Conservation (phyloP, 2,797 vertebrate genomes). For the Anisognathus igniventris region DNA sequence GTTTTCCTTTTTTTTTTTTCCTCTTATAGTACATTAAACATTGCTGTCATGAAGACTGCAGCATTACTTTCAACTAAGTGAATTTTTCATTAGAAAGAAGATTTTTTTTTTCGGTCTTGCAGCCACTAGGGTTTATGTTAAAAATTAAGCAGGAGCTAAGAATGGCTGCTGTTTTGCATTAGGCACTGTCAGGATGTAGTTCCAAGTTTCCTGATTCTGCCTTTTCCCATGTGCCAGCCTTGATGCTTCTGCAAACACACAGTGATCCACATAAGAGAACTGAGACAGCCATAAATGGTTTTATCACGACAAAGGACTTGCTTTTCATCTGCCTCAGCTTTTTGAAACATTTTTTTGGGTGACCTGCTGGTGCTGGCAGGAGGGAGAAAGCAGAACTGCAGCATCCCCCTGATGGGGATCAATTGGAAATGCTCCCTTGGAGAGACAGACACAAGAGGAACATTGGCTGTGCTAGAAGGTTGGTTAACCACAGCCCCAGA, state of each 20-base stretch:
- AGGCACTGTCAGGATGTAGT: not conserved
- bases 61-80: not conserved
- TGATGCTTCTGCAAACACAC: not conserved
- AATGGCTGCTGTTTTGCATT: not conserved
- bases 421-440: not conserved
- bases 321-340: not conserved
- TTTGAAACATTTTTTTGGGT: not conserved
- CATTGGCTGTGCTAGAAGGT: fast-evolving
- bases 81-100: not conserved
- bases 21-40: not conserved
- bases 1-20: not conserved
- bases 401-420: not conserved
- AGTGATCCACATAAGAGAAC: not conserved
- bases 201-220: not conserved
- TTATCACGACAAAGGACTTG: not conserved
- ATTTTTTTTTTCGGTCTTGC: fast-evolving
- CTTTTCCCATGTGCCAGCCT: not conserved
- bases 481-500: not conserved
- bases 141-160: not conserved
- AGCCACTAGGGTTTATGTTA: not conserved
- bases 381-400: not conserved
- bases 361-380: not conserved
- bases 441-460: not conserved
- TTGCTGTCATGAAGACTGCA: not conserved
- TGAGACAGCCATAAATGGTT: not conserved